These are phyloP conservation scores for Itoplectis maculator DNA, from an alignment of 2,888 invertebrate genomes.

Conservation along the genomic window DNA sequence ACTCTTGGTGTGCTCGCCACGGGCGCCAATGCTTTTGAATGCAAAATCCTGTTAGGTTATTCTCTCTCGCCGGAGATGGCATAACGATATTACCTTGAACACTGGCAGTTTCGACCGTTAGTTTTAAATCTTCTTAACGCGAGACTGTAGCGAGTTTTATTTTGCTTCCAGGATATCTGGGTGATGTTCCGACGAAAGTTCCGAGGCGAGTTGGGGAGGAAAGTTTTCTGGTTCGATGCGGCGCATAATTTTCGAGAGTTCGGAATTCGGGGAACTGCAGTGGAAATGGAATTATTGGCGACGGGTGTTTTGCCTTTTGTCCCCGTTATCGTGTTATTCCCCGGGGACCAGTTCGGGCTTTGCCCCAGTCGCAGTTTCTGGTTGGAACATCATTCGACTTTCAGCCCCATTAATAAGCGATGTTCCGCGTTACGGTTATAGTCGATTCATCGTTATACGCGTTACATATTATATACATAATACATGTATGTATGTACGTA, in stretches of 20 bases:
- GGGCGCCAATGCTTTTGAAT: neutral
- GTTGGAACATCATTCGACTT: slow-evolving; percentile 9
- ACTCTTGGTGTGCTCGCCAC: slow-evolving; percentile 12
- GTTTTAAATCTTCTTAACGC: neutral
- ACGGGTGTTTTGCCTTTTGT: slow-evolving; percentile 1
- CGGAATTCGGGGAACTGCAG: neutral
- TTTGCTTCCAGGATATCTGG: neutral
- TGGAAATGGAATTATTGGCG: neutral
- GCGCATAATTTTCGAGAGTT: neutral
- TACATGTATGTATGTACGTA: neutral
- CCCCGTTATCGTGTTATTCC: slow-evolving; percentile 15
- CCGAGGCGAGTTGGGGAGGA: neutral
- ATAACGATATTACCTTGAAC: slow-evolving; percentile 19
- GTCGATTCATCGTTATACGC: slow-evolving; percentile 8
- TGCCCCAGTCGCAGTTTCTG: neutral
- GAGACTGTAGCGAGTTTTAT: neutral
- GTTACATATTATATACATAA: slow-evolving; percentile 12
- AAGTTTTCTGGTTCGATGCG: neutral
- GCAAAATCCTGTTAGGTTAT: slow-evolving; percentile 17
- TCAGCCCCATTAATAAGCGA: slow-evolving; percentile 46
- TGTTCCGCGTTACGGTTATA: slow-evolving; percentile 52
- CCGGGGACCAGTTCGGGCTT: slow-evolving; percentile 8
- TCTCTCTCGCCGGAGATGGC: slow-evolving; percentile 16
- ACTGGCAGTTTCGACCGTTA: neutral
- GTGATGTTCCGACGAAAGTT: neutral